phyloP scores from a whole-genome alignment of 1,140 invertebrate species.

The Dolichoris vasculosae region DNA sequence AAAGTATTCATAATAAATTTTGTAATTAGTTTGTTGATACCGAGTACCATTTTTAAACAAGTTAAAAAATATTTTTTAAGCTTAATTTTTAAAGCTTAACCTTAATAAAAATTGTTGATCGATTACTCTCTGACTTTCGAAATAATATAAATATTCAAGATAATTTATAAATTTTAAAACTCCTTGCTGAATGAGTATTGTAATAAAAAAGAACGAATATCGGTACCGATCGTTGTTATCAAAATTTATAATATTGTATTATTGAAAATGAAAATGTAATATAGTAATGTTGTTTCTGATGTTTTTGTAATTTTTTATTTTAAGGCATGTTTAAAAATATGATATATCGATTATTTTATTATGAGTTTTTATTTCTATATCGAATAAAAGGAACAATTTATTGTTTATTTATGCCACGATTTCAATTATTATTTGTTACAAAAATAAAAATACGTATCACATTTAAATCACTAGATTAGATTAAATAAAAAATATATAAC shows the following conservation, averaged over 20 bases:
- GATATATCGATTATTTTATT: not conserved
- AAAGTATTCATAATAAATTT: no score
- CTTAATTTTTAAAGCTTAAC: no score
- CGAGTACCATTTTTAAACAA: no score
- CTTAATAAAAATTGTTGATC: not conserved
- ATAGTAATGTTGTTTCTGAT: constrained; percentile 23
- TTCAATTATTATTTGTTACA: no score
- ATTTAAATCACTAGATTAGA: not conserved
- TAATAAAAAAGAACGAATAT: not conserved
- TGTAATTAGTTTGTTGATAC: no score
- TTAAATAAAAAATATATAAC: not conserved
- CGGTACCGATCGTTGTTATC: not conserved
- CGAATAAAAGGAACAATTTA: not conserved
- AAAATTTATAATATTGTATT: not conserved
- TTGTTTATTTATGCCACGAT: not conserved
- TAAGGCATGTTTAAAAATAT: not conserved
- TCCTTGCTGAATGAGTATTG: not conserved
- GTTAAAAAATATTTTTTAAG: no score
- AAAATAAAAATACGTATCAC: not conserved
- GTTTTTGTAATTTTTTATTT: constrained; percentile 4
- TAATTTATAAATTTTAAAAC: not conserved
- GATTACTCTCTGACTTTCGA: not conserved
- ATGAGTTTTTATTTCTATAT: not conserved
- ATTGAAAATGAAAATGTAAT: not conserved
- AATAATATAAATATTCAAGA: not conserved